Percentiles rank a stretch among this genome's conserved stretches.
phyloP scores from a whole-genome alignment of 1,140 invertebrate species.

The Alviniconcha marisindica region DNA sequence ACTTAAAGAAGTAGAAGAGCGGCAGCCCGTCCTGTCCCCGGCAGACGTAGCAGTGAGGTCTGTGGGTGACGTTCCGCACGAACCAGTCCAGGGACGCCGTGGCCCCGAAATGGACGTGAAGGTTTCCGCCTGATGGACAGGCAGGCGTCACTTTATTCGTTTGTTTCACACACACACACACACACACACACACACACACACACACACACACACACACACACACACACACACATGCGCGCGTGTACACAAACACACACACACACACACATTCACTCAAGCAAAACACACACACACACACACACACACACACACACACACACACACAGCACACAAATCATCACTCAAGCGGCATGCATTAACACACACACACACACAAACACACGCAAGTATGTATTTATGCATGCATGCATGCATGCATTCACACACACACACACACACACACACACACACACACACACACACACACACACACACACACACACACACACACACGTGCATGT shows the following conservation, averaged over 20 bases:
- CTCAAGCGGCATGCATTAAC: too few relatives aligned
- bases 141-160: too few relatives aligned
- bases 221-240: too few relatives aligned
- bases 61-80: slow-evolving; percentile 28
- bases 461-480: slow-evolving; percentile 26
- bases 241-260: too few relatives aligned
- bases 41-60: slow-evolving; percentile 38
- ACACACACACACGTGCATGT: slow-evolving; percentile 1
- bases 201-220: too few relatives aligned
- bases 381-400: too few relatives aligned
- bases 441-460: slow-evolving; percentile 21
- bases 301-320: too few relatives aligned
- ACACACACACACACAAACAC: too few relatives aligned
- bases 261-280: too few relatives aligned
- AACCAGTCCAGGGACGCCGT: slow-evolving; percentile 12
- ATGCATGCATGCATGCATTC: not conserved
- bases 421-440: not conserved
- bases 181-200: slow-evolving; percentile 4
- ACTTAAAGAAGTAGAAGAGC: slow-evolving; percentile 10
- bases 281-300: too few relatives aligned
- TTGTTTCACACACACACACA: too few relatives aligned
- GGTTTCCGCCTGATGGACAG: slow-evolving; percentile 11
- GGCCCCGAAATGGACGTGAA: slow-evolving; percentile 24
- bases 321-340: too few relatives aligned
- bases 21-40: not conserved